Percentiles rank a stretch among this genome's conserved stretches.
Conservation (phyloP, 2,113 vertebrate species). For the cattle (Bos taurus) region ARS-UCD2.0 NC_037348.1:20634501-20635000, state of each 20-base stretch:
- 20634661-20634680: background rate
- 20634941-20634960: background rate
- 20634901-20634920: background rate
- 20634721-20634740: background rate
- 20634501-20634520: background rate
- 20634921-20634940: background rate
- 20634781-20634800: background rate
- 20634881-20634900: background rate
- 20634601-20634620: background rate
- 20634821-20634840: background rate
- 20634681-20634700: background rate
- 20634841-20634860: background rate
- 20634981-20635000: background rate
- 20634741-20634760: background rate
- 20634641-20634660: background rate
- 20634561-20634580: background rate
- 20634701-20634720: background rate
- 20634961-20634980: background rate
- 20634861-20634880: background rate
- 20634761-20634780: background rate
- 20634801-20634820: background rate
- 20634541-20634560: background rate
- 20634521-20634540: background rate
- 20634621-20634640: background rate
- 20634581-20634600: background rate